Evolutionary conservation across 2,113 vertebrate genomes (phyloP).

Genomic region (Ciconia stormi): DNA sequence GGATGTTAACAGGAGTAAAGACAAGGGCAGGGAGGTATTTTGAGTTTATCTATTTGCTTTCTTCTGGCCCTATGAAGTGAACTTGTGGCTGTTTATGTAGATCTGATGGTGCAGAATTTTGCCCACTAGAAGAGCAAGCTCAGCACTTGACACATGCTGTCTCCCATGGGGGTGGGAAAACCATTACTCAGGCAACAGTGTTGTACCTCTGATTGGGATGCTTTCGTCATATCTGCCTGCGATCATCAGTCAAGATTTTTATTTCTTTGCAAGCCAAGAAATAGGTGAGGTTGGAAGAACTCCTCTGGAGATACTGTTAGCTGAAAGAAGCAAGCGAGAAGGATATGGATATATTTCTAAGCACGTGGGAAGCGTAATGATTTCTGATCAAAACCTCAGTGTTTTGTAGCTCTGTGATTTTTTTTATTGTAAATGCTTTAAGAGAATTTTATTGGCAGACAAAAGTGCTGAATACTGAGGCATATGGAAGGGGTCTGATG

Average conservation of each 20-base stretch:
- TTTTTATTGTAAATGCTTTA: background rate
- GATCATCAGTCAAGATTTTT: constrained; percentile 12
- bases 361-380: background rate
- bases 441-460: background rate
- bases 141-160: background rate
- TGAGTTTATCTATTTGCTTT: background rate
- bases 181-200: constrained; percentile 10
- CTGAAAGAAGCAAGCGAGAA: background rate
- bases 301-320: background rate
- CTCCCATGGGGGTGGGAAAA: background rate
- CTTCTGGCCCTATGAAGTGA: background rate
- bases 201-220: background rate
- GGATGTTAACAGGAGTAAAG: constrained; percentile 9
- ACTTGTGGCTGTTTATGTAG: background rate
- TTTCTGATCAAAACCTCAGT: background rate
- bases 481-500: background rate
- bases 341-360: background rate
- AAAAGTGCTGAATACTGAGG: background rate
- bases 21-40: background rate
- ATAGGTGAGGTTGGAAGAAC: constrained; percentile 6
- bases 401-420: background rate
- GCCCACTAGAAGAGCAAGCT: background rate
- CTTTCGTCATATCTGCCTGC: background rate
- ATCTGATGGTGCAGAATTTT: background rate
- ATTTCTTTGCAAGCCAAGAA: constrained; percentile 22